Evolutionary conservation across 2,113 vertebrate species (phyloP), one percentile per base, ranked within the genome.

Genomic region (Cheilinus undulatus): DNA sequence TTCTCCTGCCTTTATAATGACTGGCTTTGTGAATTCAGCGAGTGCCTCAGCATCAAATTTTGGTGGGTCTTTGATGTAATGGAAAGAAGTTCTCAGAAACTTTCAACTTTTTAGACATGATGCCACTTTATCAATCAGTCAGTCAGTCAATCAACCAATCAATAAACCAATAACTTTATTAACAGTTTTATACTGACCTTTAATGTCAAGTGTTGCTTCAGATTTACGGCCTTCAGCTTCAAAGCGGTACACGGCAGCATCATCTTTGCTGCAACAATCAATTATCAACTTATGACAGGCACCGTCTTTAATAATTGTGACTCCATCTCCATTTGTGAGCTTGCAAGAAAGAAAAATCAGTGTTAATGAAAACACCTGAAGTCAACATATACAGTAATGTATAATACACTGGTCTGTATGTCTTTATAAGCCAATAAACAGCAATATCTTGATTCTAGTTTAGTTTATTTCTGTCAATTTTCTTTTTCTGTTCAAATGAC

Each of bases 171-270:
- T n/a, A n/a, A n/a, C n/a, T n/a, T n/a, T n/a, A n/a, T n/a, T n/a
- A n/a, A n/a, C n/a, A n/a, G n/a, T 53, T 24, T 46, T 24, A 42
- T 71, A 52, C 85, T 88, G 48, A 96, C 95, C 93, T 72, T 91
- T 61, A 78, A 95, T 53, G 0, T 58, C 84, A 60, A 95, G 77
- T 0, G 76, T 85, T 43, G 94, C 94, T 64, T 95, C 91, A 1
- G 92, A 95, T 91, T 90, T 93, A 42, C 93, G 89, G 61, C 91
- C 91, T 38, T 95, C 94, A 19, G 94, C 93, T 66, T 94, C 94
- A 80, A 97, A 97, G 58, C 89, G 89, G 70, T 97, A 97, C 61
- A 86, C 94, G 17, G 95, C 96, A n/a, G 89, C 77, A 59, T 96
- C 92, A 5, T 88, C 84, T 14, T 92, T 93, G n/a, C 90, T 86